phyloP scores from a whole-genome alignment of 2,888 invertebrate genomes.

The Ceramica pisi region DNA sequence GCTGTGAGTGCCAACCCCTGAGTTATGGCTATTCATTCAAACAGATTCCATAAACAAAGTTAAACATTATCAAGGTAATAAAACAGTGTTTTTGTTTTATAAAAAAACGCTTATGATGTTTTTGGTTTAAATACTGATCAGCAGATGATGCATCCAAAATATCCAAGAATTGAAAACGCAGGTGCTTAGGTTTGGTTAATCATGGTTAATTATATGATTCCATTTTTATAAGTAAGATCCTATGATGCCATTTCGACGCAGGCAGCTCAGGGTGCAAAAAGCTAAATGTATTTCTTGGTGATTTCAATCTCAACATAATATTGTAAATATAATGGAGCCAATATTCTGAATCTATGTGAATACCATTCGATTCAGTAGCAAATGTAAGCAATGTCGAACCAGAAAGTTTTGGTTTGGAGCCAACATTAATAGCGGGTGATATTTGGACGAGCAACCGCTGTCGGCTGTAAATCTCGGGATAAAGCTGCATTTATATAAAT shows the following conservation, averaged over 20 bases:
- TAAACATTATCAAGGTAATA: not conserved
- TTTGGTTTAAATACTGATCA: too few species aligned
- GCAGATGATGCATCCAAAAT: too few species aligned
- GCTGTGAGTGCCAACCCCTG: slow-evolving; percentile 18
- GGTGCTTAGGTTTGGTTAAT: too few species aligned
- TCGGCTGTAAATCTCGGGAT: slow-evolving; percentile 75
- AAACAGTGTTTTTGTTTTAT: too few species aligned
- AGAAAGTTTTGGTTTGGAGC: slow-evolving; percentile 79
- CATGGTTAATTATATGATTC: too few species aligned
- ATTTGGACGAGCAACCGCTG: slow-evolving; percentile 73
- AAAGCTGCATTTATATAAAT: slow-evolving; percentile 76
- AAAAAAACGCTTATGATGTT: not conserved
- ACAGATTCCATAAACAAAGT: slow-evolving; percentile 18
- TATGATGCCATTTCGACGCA: not conserved
- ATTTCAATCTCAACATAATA: too few species aligned
- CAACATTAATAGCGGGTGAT: slow-evolving; percentile 78
- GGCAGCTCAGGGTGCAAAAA: not conserved
- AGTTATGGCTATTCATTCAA: slow-evolving; percentile 29
- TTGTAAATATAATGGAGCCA: slow-evolving; percentile 30
- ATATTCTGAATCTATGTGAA: slow-evolving; percentile 55
- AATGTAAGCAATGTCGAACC: slow-evolving; percentile 71
- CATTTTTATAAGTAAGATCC: not conserved
- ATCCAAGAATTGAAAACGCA: too few species aligned
- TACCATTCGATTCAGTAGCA: slow-evolving; percentile 61
- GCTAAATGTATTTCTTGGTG: too few species aligned